A percentile compares a stretch with the other conserved stretches of the same genome.
phyloP scores from a whole-genome alignment of 2,888 invertebrate species.

The Meandrusa payeni region DNA sequence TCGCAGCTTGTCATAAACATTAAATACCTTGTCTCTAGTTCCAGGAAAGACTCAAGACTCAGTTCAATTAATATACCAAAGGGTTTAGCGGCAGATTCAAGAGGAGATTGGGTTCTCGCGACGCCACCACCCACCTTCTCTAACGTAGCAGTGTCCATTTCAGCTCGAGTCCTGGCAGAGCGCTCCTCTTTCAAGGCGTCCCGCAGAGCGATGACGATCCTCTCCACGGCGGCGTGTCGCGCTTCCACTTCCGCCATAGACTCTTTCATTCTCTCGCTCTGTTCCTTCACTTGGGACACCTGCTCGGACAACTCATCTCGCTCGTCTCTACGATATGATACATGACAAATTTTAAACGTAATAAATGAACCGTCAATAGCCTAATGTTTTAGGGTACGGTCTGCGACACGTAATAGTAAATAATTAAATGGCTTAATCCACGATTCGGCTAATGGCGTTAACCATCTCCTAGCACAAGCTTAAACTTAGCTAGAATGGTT shows the following conservation, averaged over 20 bases:
- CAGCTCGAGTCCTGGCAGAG: conserved; percentile 46
- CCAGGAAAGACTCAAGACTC: too few species aligned
- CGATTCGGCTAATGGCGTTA: too few species aligned
- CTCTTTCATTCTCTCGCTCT: conserved; percentile 44
- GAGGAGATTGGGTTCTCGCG: too few species aligned
- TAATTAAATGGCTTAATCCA: too few species aligned
- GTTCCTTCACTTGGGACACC: conserved; percentile 40
- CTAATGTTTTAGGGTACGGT: not conserved
- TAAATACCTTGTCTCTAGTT: too few species aligned
- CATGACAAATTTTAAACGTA: not conserved
- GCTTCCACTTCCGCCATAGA: conserved; percentile 48
- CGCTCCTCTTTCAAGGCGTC: conserved; percentile 64
- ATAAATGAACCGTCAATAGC: too few species aligned
- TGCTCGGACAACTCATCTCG: conserved; percentile 50
- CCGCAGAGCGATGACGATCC: conserved; percentile 53
- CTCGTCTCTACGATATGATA: conserved; percentile 46
- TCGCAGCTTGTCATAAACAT: too few species aligned
- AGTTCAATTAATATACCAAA: too few species aligned
- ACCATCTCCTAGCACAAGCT: not conserved
- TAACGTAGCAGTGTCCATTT: conserved; percentile 41
- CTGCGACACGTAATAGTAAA: too few species aligned
- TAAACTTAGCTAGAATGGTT: not conserved
- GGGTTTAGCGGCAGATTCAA: too few species aligned
- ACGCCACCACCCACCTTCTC: conserved; percentile 50
- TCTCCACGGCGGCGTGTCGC: conserved; percentile 47